Percentiles rank a stretch among this genome's conserved stretches.
These are phyloP conservation scores for Muntiacus reevesi DNA, from an alignment of 2,113 vertebrate species.

Conservation along the genomic window DNA sequence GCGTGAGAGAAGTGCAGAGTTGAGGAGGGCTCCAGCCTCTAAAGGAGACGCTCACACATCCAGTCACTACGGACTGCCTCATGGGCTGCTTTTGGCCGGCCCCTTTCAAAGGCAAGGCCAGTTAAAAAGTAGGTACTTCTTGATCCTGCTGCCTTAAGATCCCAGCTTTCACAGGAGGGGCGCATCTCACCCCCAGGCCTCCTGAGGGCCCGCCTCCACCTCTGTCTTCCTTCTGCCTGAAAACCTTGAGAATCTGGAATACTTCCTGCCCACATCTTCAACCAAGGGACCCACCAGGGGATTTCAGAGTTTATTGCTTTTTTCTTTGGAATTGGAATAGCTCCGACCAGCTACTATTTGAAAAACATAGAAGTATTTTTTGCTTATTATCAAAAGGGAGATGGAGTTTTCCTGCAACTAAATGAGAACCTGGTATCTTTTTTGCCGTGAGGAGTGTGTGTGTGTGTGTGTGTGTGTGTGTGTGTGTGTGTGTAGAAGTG, in stretches of 20 bases:
- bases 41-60: too few relatives aligned
- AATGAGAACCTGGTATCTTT: slow-evolving; percentile 43
- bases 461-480: not conserved
- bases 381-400: slow-evolving; percentile 51
- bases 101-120: not conserved
- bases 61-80: not conserved
- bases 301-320: slow-evolving; percentile 41
- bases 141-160: not conserved
- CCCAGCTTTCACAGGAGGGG: not conserved
- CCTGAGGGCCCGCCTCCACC: not conserved
- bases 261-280: not conserved
- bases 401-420: not conserved
- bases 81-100: too few relatives aligned
- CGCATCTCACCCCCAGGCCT: not conserved
- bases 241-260: not conserved
- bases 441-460: not conserved
- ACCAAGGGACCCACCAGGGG: not conserved
- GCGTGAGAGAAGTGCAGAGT: not conserved
- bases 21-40: fast-evolving
- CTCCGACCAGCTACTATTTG: not conserved
- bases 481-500: not conserved
- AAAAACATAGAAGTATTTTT: not conserved
- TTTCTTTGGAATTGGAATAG: not conserved
- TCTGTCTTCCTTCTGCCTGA: not conserved
- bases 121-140: not conserved